phyloP scores from a whole-genome alignment of 2,888 invertebrate genomes.

The Rhyacophila evoluta region DNA sequence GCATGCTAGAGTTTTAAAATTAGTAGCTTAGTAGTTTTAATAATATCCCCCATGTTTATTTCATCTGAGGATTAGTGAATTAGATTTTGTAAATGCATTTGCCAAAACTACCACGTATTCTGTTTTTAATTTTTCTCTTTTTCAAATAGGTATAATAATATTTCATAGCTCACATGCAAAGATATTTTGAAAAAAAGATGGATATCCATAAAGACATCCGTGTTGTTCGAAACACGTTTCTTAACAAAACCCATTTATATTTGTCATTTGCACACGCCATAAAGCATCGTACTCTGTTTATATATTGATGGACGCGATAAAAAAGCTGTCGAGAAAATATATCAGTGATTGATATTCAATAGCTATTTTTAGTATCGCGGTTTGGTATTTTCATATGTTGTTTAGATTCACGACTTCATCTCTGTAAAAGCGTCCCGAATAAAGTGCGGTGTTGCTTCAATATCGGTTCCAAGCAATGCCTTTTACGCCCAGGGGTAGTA shows the following conservation, averaged over 20 bases:
- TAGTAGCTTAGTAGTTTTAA: too few relatives aligned
- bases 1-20: too few relatives aligned
- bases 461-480: constrained; percentile 29
- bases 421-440: constrained; percentile 36
- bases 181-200: neutral
- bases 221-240: neutral
- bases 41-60: too few relatives aligned
- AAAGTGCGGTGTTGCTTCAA: constrained; percentile 41
- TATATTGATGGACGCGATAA: constrained; percentile 12
- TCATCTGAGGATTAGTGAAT: too few relatives aligned
- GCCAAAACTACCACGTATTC: too few relatives aligned
- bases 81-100: too few relatives aligned
- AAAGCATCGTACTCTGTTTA: neutral
- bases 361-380: neutral
- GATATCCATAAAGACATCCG: neutral
- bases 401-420: constrained; percentile 44
- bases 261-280: neutral
- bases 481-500: neutral
- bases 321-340: neutral
- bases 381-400: constrained; percentile 22
- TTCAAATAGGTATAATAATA: too few relatives aligned
- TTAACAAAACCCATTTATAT: neutral
- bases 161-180: too few relatives aligned
- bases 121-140: too few relatives aligned
- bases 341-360: constrained; percentile 22